Evolutionary conservation across 1,140 invertebrate species (phyloP).

Genomic region (Cyclina sinensis): DNA sequence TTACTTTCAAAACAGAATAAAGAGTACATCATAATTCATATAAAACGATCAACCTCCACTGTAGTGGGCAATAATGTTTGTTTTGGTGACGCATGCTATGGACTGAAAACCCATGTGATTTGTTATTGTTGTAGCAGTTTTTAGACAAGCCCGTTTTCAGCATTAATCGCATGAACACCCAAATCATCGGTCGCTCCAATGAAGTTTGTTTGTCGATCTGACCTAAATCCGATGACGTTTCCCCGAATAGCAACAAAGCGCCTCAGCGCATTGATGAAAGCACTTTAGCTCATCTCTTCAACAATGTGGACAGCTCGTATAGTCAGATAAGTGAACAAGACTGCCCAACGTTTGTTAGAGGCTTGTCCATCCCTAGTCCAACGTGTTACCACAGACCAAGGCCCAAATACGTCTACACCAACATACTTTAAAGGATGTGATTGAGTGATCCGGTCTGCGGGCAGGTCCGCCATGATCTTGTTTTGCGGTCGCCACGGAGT

Average conservation of each 20-base stretch:
- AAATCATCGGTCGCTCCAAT: conserved; percentile 8
- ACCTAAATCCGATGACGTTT: background rate
- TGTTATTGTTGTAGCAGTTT: background rate
- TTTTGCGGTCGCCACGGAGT: background rate
- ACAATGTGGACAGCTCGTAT: conserved; percentile 25
- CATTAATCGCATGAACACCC: conserved; percentile 34
- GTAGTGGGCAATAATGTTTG: no score
- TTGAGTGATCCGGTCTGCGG: background rate
- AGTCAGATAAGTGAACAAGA: conserved; percentile 46
- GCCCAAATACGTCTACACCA: conserved; percentile 42
- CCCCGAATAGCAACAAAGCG: conserved; percentile 10
- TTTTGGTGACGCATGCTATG: conserved; percentile 57
- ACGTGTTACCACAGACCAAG: background rate
- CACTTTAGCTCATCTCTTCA: conserved; percentile 10
- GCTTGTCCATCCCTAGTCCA: background rate
- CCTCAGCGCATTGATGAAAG: conserved; percentile 40
- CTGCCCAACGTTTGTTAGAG: conserved; percentile 16
- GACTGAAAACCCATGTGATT: conserved; percentile 58
- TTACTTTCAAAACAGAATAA: no score
- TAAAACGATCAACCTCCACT: no score
- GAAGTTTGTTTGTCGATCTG: conserved; percentile 35
- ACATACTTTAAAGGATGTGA: background rate
- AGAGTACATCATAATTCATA: no score
- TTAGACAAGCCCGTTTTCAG: conserved; percentile 29
- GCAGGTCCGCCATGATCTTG: conserved; percentile 33